Percentiles rank a stretch among this genome's conserved stretches.
phyloP scores from a whole-genome alignment of 2,113 vertebrate species.

The Glaucidium brasilianum region DNA sequence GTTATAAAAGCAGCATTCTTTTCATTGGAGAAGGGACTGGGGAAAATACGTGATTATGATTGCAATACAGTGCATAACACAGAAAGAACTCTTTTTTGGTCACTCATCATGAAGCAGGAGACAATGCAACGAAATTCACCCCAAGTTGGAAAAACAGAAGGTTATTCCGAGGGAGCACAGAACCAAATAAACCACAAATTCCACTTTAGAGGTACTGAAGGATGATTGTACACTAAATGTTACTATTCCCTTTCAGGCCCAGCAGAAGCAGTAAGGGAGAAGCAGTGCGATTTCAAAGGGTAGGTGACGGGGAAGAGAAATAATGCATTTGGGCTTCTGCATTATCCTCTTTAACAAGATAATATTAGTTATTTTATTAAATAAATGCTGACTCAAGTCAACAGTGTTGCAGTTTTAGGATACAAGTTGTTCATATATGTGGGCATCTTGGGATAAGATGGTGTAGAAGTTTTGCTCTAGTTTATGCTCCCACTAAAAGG shows the following conservation, averaged over 20 bases:
- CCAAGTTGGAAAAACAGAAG: fast-evolving
- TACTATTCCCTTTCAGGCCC: not conserved
- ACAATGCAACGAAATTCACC: not conserved
- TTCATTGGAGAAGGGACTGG: not conserved
- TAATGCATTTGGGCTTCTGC: fast-evolving
- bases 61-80: not conserved
- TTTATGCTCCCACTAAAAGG: not conserved
- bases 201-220: not conserved
- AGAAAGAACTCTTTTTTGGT: not conserved
- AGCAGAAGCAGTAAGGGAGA: not conserved
- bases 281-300: not conserved
- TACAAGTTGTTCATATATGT: not conserved
- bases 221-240: too few relatives aligned
- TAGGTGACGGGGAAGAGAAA: not conserved
- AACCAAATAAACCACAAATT: not conserved
- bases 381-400: not conserved
- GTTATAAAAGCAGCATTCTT: not conserved
- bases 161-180: not conserved
- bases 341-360: not conserved
- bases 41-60: not conserved
- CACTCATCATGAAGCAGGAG: not conserved
- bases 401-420: not conserved
- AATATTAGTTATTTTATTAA: not conserved
- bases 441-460: not conserved
- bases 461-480: not conserved